Evolutionary conservation across 2,113 vertebrate genomes (phyloP), one percentile per base, ranked within the genome.

Genomic region (Sinocyclocheilus grahami): DNA sequence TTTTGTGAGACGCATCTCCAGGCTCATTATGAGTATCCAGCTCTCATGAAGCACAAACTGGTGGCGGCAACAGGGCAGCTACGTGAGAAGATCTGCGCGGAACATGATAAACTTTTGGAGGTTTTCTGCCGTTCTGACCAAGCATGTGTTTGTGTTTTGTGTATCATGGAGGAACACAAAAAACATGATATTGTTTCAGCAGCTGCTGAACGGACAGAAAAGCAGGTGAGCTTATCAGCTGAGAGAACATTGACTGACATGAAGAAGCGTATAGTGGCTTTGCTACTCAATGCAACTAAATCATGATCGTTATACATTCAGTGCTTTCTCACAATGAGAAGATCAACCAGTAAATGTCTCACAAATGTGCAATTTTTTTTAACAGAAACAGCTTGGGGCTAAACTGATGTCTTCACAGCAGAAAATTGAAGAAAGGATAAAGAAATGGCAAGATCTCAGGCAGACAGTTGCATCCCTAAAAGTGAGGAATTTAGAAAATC

Each of bases 21-120:
- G 90, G 95, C 97, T 74, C 98, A 99, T 79, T 96, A 97, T 81
- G 96, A 98, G 89, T 97, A 97, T 39, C 97, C 97, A 0, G 96
- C 97, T 7, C 95, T 99, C 92, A 96, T 97, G 71, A 98, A 98
- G 92, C 98, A 99, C 92, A 97, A 97, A 89, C 94, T 99, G 78
- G 95, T 98, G 22, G 95, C 96, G 83, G 93, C 95, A 1, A 94
- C 94, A 0, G 94, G 94, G 46, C 94, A 95, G 89, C 93, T 96
- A 90, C 93, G 94, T 55, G 93, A 95, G 91, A 95, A 95, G 92
- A 89, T 95, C 69, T 95, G 95, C 42, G 93, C 94, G 0, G 93
- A 94, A 83, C 95, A 96, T 16, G 94, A 95, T 89, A 95, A 95
- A 83, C 89, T 95, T 53, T 88, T 95, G 88, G 95, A 96, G 89